Conservation (phyloP, 2,888 invertebrate genomes). For the Diaprepes abbreviatus region DNA sequence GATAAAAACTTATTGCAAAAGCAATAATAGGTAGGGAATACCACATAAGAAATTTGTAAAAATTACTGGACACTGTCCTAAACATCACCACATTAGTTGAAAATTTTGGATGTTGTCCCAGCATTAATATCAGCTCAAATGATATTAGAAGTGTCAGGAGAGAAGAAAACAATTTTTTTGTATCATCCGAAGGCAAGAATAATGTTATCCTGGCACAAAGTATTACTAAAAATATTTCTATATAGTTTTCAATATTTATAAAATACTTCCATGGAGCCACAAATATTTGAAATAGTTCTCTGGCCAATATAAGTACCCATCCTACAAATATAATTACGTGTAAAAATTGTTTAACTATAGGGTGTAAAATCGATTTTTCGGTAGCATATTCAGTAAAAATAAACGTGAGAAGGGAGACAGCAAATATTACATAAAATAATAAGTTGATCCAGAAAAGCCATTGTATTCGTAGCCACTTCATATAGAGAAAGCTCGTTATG, state of each 20-base stretch:
- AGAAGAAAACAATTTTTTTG: constrained; percentile 78
- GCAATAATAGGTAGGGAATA: constrained; percentile 86
- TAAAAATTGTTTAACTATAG: constrained; percentile 35
- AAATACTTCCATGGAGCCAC: constrained; percentile 79
- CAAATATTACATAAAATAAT: constrained; percentile 78
- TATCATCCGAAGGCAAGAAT: constrained; percentile 67
- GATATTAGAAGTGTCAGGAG: constrained; percentile 82
- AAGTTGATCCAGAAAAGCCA: constrained; percentile 81
- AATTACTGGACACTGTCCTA: constrained; percentile 83
- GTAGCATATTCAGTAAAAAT: constrained; percentile 76
- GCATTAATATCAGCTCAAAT: constrained; percentile 81
- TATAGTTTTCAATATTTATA: constrained; percentile 78
- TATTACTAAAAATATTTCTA: constrained; percentile 78
- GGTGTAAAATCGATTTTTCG: constrained; percentile 54
- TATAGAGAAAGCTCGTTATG: constrained; percentile 82
- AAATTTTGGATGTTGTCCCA: constrained; percentile 84
- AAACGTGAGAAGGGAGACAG: constrained; percentile 77
- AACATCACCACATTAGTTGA: constrained; percentile 89
- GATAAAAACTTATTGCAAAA: constrained; percentile 85
- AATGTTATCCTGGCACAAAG: constrained; percentile 75
- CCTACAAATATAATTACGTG: constrained; percentile 72
- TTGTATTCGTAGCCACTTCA: constrained; percentile 86
- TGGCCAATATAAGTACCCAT: constrained; percentile 72
- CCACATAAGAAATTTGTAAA: constrained; percentile 82
- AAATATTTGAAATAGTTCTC: constrained; percentile 80